Evolutionary conservation across 2,888 invertebrate genomes (phyloP).

Genomic region (Drymonia ruficornis): DNA sequence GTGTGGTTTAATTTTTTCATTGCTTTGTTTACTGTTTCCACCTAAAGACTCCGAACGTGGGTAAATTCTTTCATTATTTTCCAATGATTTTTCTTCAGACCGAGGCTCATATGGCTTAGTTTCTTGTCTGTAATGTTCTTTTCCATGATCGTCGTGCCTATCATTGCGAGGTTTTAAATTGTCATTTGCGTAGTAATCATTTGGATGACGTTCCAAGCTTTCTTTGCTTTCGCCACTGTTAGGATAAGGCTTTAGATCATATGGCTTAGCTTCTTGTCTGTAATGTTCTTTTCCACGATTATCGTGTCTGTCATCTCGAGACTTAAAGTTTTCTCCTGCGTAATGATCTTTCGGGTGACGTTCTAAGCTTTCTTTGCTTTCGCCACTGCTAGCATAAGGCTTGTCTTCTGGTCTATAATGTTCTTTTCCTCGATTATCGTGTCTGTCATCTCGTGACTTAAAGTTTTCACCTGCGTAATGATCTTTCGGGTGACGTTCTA

Average conservation of each 20-base stretch:
- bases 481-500: background rate
- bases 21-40: conserved; percentile 34
- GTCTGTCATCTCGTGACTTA: background rate
- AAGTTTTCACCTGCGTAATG: conserved; percentile 6
- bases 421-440: background rate
- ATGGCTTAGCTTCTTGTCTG: conserved; percentile 15
- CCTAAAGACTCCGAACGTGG: background rate
- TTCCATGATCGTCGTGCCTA: conserved; percentile 32
- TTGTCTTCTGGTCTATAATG: background rate
- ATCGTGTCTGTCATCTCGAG: conserved; percentile 21
- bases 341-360: background rate
- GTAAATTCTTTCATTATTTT: conserved; percentile 13
- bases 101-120: conserved; percentile 11
- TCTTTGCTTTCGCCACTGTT: background rate
- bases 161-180: conserved; percentile 16
- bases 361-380: conserved; percentile 2
- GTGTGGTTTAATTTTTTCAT: conserved; percentile 14
- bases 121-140: conserved; percentile 22
- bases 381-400: background rate
- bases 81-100: conserved; percentile 3
- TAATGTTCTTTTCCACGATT: conserved; percentile 31
- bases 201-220: background rate
- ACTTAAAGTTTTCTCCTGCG: conserved; percentile 11
- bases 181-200: background rate
- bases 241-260: conserved; percentile 5